Conservation (phyloP, 2,888 invertebrate genomes). For the Tenthredo notha region DNA sequence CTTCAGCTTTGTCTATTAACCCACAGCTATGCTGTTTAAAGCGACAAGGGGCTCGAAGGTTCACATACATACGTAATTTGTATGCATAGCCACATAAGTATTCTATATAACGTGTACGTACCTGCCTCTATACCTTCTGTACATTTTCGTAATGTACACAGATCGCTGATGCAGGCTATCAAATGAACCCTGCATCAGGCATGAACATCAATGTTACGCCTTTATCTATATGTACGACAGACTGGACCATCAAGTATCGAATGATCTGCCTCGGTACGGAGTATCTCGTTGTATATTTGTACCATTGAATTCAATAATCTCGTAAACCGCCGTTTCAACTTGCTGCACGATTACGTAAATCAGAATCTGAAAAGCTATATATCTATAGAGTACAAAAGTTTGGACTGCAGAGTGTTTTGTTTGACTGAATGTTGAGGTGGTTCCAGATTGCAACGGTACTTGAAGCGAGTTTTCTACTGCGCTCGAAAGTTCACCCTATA, state of each 20-base stretch:
- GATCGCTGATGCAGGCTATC: not conserved
- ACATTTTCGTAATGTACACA: not conserved
- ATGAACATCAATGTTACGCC: not conserved
- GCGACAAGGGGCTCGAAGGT: not conserved
- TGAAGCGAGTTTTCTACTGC: constrained; percentile 37
- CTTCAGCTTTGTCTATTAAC: constrained; percentile 22
- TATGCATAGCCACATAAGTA: constrained; percentile 29
- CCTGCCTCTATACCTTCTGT: not conserved
- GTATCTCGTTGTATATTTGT: not conserved
- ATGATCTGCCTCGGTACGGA: not conserved
- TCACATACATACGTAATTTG: constrained; percentile 10
- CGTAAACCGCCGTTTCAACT: not conserved
- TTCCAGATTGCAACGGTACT: constrained; percentile 34
- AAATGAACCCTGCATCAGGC: not conserved
- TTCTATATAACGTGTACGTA: not conserved
- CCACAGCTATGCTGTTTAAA: constrained; percentile 11
- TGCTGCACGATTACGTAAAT: not conserved
- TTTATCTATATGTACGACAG: not conserved
- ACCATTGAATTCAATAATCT: not conserved
- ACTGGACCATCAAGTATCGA: not conserved
- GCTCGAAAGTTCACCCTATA: constrained; percentile 31
- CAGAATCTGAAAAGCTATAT: not conserved
- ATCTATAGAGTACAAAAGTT: not conserved
- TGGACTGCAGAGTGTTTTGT: constrained; percentile 31
- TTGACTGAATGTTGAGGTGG: constrained; percentile 39